Evolutionary conservation across 1,140 invertebrate species (phyloP).

Genomic region (Aradophagus sp.): DNA sequence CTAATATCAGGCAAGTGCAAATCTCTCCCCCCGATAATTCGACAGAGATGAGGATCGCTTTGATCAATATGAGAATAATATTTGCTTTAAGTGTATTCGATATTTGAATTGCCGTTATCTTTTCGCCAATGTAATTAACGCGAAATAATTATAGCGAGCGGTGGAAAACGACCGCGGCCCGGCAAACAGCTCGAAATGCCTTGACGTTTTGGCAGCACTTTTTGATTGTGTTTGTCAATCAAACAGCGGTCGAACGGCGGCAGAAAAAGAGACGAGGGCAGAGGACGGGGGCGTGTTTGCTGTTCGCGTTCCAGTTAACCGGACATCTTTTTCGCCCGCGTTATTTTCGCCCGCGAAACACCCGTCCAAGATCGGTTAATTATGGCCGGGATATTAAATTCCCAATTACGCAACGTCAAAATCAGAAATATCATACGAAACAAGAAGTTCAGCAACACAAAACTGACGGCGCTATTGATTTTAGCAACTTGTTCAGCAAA

Average conservation of each 20-base stretch:
- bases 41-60: constrained; percentile 37
- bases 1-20: constrained; percentile 42
- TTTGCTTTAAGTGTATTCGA: constrained; percentile 24
- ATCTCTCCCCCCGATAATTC: constrained; percentile 56
- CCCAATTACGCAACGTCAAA: constrained; percentile 27
- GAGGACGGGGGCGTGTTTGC: too few species aligned
- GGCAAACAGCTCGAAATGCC: too few species aligned
- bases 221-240: constrained; percentile 11
- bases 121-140: constrained; percentile 15
- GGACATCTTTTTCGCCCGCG: too few species aligned
- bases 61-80: constrained; percentile 51
- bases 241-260: neutral
- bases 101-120: constrained; percentile 19
- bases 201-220: neutral
- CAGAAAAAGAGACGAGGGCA: too few species aligned
- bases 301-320: too few species aligned
- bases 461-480: constrained; percentile 42
- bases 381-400: constrained; percentile 10
- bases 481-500: constrained; percentile 45
- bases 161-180: too few species aligned
- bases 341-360: too few species aligned
- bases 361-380: constrained; percentile 4
- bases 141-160: constrained; percentile 2
- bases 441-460: constrained; percentile 22
- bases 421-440: constrained; percentile 34